Conservation (phyloP, 2,888 invertebrate genomes). For the Hypena proboscidalis region DNA sequence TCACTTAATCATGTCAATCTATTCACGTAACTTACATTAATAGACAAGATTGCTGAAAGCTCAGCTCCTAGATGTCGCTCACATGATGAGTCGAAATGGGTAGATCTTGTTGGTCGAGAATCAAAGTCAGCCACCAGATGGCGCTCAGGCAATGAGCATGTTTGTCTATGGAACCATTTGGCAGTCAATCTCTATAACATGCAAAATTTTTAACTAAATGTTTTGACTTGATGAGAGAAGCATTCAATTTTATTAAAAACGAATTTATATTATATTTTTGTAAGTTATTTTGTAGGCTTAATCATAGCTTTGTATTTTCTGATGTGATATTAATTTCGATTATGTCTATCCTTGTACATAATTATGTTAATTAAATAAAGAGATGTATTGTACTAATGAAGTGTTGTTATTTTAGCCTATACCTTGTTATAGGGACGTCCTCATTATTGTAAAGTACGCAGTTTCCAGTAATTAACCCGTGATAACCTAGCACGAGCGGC, state of each 20-base stretch:
- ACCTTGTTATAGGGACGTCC: no score
- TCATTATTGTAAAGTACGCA: background rate
- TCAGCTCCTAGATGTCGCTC: no score
- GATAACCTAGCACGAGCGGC: constrained; percentile 3
- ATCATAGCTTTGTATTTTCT: constrained; percentile 46
- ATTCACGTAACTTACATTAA: no score
- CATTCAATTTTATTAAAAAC: constrained; percentile 18
- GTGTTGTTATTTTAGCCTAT: background rate
- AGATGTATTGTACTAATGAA: constrained; percentile 12
- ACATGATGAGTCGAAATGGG: no score
- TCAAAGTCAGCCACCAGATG: no score
- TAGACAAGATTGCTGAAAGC: no score
- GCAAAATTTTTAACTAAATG: no score
- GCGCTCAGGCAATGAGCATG: no score
- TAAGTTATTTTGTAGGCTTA: constrained; percentile 43
- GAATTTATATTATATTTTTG: constrained; percentile 27
- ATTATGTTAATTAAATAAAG: constrained; percentile 33
- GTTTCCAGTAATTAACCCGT: background rate
- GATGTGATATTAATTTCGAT: constrained; percentile 63
- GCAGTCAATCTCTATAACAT: no score
- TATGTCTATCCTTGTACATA: constrained; percentile 38
- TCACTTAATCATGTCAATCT: no score
- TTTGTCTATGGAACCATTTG: no score
- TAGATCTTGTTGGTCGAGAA: no score
- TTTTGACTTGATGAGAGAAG: background rate